Evolutionary conservation across 2,888 invertebrate genomes (phyloP), one percentile per base, ranked within the genome.

Genomic region (Meghimatium bilineatum): DNA sequence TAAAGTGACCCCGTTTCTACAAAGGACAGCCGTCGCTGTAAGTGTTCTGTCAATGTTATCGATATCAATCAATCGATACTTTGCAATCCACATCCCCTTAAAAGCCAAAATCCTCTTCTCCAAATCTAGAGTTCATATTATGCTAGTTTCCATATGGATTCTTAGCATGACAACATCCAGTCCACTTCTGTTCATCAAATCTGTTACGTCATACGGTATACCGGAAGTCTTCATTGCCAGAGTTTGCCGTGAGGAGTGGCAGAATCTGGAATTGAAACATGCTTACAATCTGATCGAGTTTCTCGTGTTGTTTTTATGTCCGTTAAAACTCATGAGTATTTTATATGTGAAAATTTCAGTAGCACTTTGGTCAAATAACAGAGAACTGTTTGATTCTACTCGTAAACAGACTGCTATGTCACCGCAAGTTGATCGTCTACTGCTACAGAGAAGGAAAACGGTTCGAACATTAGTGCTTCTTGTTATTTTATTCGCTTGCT

Each of bases 391-490:
- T 52, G 63, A 60, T 49, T 32, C 6, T 49, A 60, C 20, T 1
- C 72, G 67, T 1, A 82, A 82, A 32, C 82, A 75, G 34, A 66
- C 32, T 1, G 76, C 34, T 32, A 76, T 52, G 77, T 71, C 82
- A 0, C 83, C 86, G 10, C 89, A 88, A 76, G 87, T 87, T 8
- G 85, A 88, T 34, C 85, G 88, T 23, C 67, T 85, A 34, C 80
- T 90, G 66, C 82, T 85, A 44, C 90, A 90, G 81, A 84, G 91
- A 20, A 80, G 90, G 52, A 86, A 89, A 34, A 89, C 90, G 0
- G 91, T 91, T 5, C 88, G 89, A 52, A 90, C 90, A 87, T 77
- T 91, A 17, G 88, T 91, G 0, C 89, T 88, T 60, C 87, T 91
- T 1, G 89, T 91, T 8, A 80, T 86, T 17, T 83, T 90, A 1